phyloP scores from a whole-genome alignment of 1,140 invertebrate genomes.

The Drosophila micromelanica region DNA sequence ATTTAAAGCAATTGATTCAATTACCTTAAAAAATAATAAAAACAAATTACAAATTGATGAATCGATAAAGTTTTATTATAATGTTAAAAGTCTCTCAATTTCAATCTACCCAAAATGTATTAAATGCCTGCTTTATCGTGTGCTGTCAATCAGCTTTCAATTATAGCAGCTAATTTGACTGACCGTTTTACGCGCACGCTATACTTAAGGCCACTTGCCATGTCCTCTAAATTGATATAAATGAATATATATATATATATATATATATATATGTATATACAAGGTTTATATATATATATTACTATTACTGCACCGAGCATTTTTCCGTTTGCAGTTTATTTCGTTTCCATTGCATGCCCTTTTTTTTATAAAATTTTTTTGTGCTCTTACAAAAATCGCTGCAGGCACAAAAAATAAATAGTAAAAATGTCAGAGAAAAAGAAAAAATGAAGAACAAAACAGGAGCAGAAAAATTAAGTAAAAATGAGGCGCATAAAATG shows the following conservation, averaged over 20 bases:
- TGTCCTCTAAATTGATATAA: conserved; percentile 30
- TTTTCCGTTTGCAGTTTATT: conserved; percentile 61
- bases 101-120: background rate
- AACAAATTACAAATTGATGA: background rate
- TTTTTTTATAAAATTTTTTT: conserved; percentile 47
- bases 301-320: conserved; percentile 24
- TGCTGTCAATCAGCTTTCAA: conserved; percentile 66
- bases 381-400: conserved; percentile 63
- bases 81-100: background rate
- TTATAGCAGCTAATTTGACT: conserved; percentile 71
- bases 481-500: conserved; percentile 63
- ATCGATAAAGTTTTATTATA: background rate
- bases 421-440: conserved; percentile 62
- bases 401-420: conserved; percentile 50
- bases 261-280: background rate
- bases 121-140: conserved; percentile 16
- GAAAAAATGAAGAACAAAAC: conserved; percentile 25
- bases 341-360: conserved; percentile 71
- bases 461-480: conserved; percentile 34
- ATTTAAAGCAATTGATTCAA: too few relatives aligned
- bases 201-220: conserved; percentile 13
- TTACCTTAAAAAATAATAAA: too few relatives aligned
- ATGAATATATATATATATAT: conserved; percentile 1
- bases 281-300: background rate
- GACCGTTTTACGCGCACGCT: conserved; percentile 55